Evolutionary conservation across 2,888 invertebrate genomes (phyloP).

Genomic region (Chamaedrilus cognettii): DNA sequence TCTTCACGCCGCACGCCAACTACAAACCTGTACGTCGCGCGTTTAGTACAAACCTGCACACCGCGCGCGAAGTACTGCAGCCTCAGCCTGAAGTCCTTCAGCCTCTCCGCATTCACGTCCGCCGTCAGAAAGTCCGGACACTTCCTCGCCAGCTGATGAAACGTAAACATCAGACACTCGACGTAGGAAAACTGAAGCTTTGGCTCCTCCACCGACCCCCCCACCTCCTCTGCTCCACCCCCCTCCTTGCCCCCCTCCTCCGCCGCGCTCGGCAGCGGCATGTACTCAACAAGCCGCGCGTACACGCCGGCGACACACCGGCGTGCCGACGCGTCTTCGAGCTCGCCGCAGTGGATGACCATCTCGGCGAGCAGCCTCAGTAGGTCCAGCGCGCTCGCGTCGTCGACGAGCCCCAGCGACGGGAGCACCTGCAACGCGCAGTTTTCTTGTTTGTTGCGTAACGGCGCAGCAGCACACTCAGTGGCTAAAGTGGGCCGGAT

Average conservation of each 20-base stretch:
- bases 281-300: not conserved
- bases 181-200: slow-evolving; percentile 90
- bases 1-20: too few relatives aligned
- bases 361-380: slow-evolving; percentile 87
- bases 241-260: not conserved
- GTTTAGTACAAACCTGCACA: slow-evolving; percentile 2
- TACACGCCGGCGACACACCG: not conserved
- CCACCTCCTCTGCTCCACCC: not conserved
- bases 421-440: slow-evolving; percentile 69
- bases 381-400: slow-evolving; percentile 71
- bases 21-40: too few relatives aligned
- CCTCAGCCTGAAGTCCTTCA: slow-evolving; percentile 78
- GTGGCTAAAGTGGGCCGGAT: too few relatives aligned
- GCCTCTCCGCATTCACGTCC: slow-evolving; percentile 68
- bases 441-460: too few relatives aligned
- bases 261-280: not conserved
- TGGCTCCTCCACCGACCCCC: slow-evolving; percentile 64
- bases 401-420: slow-evolving; percentile 73
- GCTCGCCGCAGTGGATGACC: slow-evolving; percentile 73
- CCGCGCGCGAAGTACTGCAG: slow-evolving; percentile 6
- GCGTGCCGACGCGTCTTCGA: slow-evolving; percentile 65
- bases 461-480: too few relatives aligned
- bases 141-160: slow-evolving; percentile 77
- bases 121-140: slow-evolving; percentile 73
- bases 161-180: slow-evolving; percentile 81